phyloP scores from a whole-genome alignment of 1,140 invertebrate species.

The Melipona quadrifasciata region DNA sequence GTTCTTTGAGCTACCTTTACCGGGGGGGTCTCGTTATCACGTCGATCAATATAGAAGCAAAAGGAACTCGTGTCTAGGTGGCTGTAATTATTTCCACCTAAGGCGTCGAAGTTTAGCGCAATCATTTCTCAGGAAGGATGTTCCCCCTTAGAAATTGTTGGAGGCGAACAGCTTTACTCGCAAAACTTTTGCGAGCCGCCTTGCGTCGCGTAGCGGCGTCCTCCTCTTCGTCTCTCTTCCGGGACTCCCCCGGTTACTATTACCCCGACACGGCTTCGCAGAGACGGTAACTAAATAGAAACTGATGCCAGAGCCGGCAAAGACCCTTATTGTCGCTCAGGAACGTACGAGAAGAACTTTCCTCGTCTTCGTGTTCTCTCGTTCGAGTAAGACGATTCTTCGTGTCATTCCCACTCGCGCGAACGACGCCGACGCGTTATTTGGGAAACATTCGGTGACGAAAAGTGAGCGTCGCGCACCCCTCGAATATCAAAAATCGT shows the following conservation, averaged over 20 bases:
- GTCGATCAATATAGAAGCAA: constrained; percentile 55
- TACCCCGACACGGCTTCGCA: constrained; percentile 65
- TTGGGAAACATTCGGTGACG: constrained; percentile 49
- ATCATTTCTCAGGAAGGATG: constrained; percentile 68
- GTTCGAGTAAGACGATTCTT: constrained; percentile 78
- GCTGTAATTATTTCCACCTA: constrained; percentile 68
- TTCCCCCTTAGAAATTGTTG: constrained; percentile 67
- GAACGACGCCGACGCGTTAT: constrained; percentile 17
- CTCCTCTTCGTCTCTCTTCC: constrained; percentile 19
- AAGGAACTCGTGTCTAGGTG: constrained; percentile 54
- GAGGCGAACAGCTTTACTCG: constrained; percentile 65
- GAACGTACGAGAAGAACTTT: constrained; percentile 71
- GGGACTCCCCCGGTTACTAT: constrained; percentile 63
- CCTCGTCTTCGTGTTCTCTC: constrained; percentile 65
- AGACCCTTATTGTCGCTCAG: constrained; percentile 73
- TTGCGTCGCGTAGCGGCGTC: constrained; percentile 40
- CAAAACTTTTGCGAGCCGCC: constrained; percentile 65
- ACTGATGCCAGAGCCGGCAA: constrained; percentile 67
- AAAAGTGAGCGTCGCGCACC: constrained; percentile 74
- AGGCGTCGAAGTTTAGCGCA: constrained; percentile 67
- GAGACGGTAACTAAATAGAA: constrained; percentile 75
- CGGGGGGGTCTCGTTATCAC: constrained; percentile 46
- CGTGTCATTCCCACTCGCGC: constrained; percentile 68
- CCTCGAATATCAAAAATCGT: constrained; percentile 70
- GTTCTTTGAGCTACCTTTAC: constrained; percentile 35